Evolutionary conservation across 1,140 invertebrate species (phyloP).

Genomic region (Planococcus citri): DNA sequence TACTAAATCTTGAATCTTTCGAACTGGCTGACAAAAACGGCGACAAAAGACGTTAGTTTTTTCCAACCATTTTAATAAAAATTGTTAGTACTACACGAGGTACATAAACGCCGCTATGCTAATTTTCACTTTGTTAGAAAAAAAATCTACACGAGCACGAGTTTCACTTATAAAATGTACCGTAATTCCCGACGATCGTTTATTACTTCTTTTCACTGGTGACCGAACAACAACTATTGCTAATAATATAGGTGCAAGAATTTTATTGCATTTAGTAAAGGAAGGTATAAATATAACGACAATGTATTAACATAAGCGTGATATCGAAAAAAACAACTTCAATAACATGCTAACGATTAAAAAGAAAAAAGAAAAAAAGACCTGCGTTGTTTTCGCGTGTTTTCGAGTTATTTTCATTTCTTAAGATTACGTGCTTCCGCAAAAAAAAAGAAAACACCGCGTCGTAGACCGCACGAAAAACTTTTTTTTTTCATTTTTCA

Average conservation of each 20-base stretch:
- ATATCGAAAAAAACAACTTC: constrained; percentile 11
- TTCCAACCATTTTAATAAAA: too few relatives aligned
- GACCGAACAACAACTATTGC: background rate
- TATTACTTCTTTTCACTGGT: background rate
- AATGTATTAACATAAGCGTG: constrained; percentile 16
- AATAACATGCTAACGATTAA: constrained; percentile 11
- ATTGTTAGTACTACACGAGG: too few relatives aligned
- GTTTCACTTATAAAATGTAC: constrained; percentile 10
- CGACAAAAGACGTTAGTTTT: too few relatives aligned
- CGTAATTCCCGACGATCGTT: background rate
- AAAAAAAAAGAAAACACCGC: background rate
- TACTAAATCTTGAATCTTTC: too few relatives aligned
- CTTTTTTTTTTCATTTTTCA: too few relatives aligned
- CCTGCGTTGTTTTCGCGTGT: background rate
- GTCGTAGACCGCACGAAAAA: background rate
- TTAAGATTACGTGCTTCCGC: background rate
- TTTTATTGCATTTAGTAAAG: constrained; percentile 11
- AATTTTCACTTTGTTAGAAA: constrained; percentile 12
- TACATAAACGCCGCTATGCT: background rate
- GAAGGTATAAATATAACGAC: constrained; percentile 9
- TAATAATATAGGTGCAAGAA: constrained; percentile 11
- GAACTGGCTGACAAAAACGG: too few relatives aligned
- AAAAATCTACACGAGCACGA: constrained; percentile 9
- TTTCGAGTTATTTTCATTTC: background rate
- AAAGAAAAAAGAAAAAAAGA: background rate